These are phyloP conservation scores for Micromussa lordhowensis DNA, from an alignment of 92 coral and sea anemone genomes.

Conservation along the genomic window DNA sequence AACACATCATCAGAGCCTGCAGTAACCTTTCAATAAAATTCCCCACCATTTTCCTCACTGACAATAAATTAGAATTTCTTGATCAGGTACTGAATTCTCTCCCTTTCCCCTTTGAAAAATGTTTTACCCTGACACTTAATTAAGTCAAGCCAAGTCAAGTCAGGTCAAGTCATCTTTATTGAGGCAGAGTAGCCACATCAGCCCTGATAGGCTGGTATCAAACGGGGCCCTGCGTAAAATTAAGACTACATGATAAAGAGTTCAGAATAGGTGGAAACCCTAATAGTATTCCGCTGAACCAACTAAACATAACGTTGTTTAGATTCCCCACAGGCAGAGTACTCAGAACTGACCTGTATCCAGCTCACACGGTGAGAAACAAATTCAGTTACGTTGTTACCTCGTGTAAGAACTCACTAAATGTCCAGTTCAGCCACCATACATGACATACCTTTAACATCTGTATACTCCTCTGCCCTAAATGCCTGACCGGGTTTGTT, in stretches of 20 bases:
- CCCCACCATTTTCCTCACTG: background rate
- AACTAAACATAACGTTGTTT: no score
- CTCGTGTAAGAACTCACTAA: background rate
- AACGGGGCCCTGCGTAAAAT: no score
- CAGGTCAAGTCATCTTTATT: no score
- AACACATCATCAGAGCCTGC: background rate
- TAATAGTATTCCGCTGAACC: no score
- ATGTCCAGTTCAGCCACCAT: background rate
- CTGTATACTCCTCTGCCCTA: constrained; percentile 96
- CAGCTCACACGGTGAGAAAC: no score
- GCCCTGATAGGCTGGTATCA: no score
- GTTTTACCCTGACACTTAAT: background rate
- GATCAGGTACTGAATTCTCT: background rate
- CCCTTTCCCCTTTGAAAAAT: background rate
- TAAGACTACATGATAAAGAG: no score
- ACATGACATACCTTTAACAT: constrained; percentile 75
- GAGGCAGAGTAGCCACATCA: no score
- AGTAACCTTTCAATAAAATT: background rate
- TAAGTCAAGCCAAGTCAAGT: no score
- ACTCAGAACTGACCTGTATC: no score
- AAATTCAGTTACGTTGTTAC: background rate
- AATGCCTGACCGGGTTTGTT: constrained; percentile 81
- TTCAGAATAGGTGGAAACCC: no score
- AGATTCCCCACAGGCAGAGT: no score
- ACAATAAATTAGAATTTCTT: background rate